Conservation (phyloP, 2,888 invertebrate species). For the Drosophila tripunctata region DNA sequence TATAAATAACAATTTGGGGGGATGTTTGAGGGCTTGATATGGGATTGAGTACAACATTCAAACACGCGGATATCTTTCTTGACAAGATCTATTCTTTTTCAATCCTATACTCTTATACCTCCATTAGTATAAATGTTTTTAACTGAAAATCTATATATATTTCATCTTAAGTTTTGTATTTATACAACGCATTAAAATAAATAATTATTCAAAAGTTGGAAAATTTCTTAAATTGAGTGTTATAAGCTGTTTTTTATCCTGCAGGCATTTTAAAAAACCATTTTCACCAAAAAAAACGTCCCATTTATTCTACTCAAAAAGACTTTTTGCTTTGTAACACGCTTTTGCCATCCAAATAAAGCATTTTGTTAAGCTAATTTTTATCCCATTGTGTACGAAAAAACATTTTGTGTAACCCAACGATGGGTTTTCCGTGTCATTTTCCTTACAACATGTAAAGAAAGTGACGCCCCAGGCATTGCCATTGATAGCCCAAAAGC, state of each 20-base stretch:
- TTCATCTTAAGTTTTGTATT: slow-evolving; percentile 10
- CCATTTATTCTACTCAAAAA: slow-evolving; percentile 14
- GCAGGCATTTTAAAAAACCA: slow-evolving; percentile 42
- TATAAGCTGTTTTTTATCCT: slow-evolving; percentile 68
- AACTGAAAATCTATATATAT: neutral
- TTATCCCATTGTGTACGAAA: slow-evolving; percentile 77
- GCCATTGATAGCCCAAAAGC: slow-evolving; percentile 61
- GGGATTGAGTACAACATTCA: slow-evolving; percentile 37
- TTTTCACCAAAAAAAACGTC: slow-evolving; percentile 42
- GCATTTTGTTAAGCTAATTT: slow-evolving; percentile 78
- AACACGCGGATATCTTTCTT: neutral
- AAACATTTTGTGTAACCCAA: slow-evolving; percentile 42
- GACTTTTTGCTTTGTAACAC: slow-evolving; percentile 69
- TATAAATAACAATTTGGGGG: slow-evolving; percentile 46
- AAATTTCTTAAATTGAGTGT: slow-evolving; percentile 71
- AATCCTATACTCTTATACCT: neutral
- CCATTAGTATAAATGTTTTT: too few relatives aligned
- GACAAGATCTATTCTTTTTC: neutral
- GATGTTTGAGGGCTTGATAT: slow-evolving; percentile 57
- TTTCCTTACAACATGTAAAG: slow-evolving; percentile 51
- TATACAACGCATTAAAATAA: slow-evolving; percentile 56
- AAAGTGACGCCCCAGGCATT: slow-evolving; percentile 56
- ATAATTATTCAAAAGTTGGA: slow-evolving; percentile 32
- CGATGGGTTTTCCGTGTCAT: slow-evolving; percentile 33
- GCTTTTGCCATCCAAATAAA: slow-evolving; percentile 74